Percentiles rank a stretch among this genome's conserved stretches.
Evolutionary conservation across 2,888 invertebrate species (phyloP).

Genomic region (Watsonalla binaria): DNA sequence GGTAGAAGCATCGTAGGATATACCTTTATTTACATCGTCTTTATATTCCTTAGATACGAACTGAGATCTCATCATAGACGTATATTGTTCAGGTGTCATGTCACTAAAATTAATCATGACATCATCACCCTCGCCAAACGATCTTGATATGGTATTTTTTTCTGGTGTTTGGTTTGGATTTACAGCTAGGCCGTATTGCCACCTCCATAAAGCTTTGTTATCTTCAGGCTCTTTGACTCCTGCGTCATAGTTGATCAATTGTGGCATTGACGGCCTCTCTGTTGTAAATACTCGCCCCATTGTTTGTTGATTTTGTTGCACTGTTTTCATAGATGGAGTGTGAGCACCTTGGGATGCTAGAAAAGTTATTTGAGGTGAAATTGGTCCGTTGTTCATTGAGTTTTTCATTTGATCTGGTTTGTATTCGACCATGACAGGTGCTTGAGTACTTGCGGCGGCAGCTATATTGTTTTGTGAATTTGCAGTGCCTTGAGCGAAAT

Average conservation of each 20-base stretch:
- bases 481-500: slow-evolving; percentile 39
- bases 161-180: slow-evolving; percentile 45
- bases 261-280: slow-evolving; percentile 60
- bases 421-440: slow-evolving; percentile 51
- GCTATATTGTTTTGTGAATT: slow-evolving; percentile 52
- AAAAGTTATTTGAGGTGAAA: slow-evolving; percentile 71
- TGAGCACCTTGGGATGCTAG: slow-evolving; percentile 70
- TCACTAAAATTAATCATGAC: slow-evolving; percentile 66
- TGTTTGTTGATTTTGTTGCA: slow-evolving; percentile 47
- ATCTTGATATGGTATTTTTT: slow-evolving; percentile 67
- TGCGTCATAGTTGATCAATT: slow-evolving; percentile 66
- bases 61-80: slow-evolving; percentile 55
- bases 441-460: slow-evolving; percentile 48
- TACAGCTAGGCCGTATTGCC: slow-evolving; percentile 65
- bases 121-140: slow-evolving; percentile 60
- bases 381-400: slow-evolving; percentile 49
- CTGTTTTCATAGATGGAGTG: slow-evolving; percentile 45
- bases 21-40: slow-evolving; percentile 1
- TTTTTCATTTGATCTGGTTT: slow-evolving; percentile 46
- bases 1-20: background rate
- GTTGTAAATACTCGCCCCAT: slow-evolving; percentile 49
- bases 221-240: slow-evolving; percentile 55
- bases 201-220: slow-evolving; percentile 65
- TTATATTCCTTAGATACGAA: slow-evolving; percentile 30
- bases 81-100: slow-evolving; percentile 66